Conservation (phyloP, 2,888 invertebrate species). For the Poecilobothrus nobilitatus region DNA sequence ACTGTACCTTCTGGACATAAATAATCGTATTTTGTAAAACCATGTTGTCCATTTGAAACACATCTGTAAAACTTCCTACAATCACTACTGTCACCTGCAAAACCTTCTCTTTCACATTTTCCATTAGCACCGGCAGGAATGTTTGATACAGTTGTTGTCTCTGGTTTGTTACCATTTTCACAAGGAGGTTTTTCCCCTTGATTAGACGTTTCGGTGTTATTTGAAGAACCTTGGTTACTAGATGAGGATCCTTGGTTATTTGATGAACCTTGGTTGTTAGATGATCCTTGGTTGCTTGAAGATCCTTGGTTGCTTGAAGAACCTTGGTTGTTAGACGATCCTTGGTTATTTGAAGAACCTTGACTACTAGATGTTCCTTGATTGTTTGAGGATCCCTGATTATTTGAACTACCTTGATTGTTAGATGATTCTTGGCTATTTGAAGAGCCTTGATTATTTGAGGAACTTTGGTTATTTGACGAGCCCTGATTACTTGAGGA, state of each 20-base stretch:
- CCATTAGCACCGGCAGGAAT: constrained; percentile 29
- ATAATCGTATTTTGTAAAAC: constrained; percentile 52
- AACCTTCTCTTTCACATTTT: constrained; percentile 43
- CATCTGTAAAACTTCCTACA: constrained; percentile 63
- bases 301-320: constrained; percentile 15
- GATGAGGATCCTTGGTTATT: constrained; percentile 20
- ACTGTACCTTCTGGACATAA: constrained; percentile 57
- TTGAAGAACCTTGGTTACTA: constrained; percentile 20
- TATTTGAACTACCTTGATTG: constrained; percentile 19
- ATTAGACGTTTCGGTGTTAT: background rate
- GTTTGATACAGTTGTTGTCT: background rate
- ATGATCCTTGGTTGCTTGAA: constrained; percentile 17
- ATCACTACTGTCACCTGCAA: constrained; percentile 42
- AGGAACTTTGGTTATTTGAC: constrained; percentile 17
- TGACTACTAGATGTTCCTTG: constrained; percentile 18
- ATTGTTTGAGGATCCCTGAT: constrained; percentile 18
- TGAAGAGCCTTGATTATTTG: constrained; percentile 17
- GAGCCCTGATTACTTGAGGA: constrained; percentile 15
- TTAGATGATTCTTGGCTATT: constrained; percentile 19
- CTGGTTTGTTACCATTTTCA: background rate
- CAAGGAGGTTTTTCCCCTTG: constrained; percentile 15
- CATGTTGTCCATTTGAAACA: constrained; percentile 53
- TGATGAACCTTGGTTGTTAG: constrained; percentile 18
- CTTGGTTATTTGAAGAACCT: constrained; percentile 20
- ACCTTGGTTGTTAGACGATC: constrained; percentile 20